Conservation (phyloP, 2,797 vertebrate genomes). For the Austrolebias charrua region DNA sequence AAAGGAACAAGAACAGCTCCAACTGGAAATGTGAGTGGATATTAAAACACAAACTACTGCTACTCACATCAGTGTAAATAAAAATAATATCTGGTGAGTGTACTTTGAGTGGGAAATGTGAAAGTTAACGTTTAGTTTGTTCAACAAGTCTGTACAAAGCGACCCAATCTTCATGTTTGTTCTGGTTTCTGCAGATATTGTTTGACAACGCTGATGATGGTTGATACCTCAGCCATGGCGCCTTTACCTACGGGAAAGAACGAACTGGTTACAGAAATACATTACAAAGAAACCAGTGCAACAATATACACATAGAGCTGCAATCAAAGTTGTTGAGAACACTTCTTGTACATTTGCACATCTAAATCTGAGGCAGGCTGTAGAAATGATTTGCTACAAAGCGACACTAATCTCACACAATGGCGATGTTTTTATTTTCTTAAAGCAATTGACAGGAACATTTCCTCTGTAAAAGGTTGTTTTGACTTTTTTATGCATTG, state of each 20-base stretch:
- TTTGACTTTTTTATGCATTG: too few relatives aligned
- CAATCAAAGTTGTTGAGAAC: not conserved
- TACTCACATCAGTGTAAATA: not conserved
- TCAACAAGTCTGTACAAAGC: not conserved
- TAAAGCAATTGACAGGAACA: too few relatives aligned
- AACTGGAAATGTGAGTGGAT: not conserved
- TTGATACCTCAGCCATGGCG: slow-evolving; percentile 92
- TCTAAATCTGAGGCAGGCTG: not conserved
- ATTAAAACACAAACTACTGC: not conserved
- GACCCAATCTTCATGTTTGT: slow-evolving; percentile 4
- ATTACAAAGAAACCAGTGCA: not conserved
- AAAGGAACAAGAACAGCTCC: not conserved
- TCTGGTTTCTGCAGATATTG: slow-evolving; percentile 61
- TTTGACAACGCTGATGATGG: slow-evolving; percentile 82
- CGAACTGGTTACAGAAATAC: slow-evolving; percentile 6
- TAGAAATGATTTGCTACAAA: not conserved
- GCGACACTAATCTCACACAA: too few relatives aligned
- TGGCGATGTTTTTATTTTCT: too few relatives aligned
- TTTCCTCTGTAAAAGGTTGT: too few relatives aligned
- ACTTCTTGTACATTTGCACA: not conserved
- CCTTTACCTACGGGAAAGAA: slow-evolving; percentile 83
- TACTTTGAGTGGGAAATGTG: not conserved
- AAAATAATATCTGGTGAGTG: not conserved
- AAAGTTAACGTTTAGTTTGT: slow-evolving; percentile 5
- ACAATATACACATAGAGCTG: not conserved